A percentile compares a stretch with the other conserved stretches of the same genome.
Evolutionary conservation across 2,797 vertebrate species (phyloP).

Genomic region (Spinus pinus): DNA sequence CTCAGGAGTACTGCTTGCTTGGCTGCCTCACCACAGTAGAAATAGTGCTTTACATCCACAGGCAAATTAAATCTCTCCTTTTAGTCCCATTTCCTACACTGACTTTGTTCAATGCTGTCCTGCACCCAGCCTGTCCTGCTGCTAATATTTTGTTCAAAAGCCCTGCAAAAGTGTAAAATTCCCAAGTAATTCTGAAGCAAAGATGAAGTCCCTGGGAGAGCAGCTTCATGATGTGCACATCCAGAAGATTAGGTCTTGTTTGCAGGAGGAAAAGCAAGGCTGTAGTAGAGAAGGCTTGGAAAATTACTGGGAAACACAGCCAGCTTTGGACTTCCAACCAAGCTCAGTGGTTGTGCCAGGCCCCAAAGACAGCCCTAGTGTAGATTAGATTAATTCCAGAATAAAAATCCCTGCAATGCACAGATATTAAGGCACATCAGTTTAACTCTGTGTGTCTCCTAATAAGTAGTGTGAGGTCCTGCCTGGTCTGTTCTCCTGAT

Average conservation of each 20-base stretch:
- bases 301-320: not conserved
- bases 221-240: accelerated
- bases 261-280: not conserved
- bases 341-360: not conserved
- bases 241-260: not conserved
- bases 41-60: not conserved
- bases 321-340: not conserved
- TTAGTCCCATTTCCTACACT: not conserved
- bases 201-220: not conserved
- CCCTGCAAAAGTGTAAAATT: not conserved
- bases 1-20: not conserved
- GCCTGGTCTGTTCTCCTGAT: not conserved
- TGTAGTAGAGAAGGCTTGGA: not conserved
- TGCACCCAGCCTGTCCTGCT: not conserved
- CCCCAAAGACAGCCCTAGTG: not conserved
- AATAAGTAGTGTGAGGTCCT: not conserved
- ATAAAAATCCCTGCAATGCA: not conserved
- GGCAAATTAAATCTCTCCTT: not conserved
- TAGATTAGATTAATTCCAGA: not conserved
- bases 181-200: not conserved
- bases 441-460: not conserved
- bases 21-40: not conserved
- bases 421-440: not conserved
- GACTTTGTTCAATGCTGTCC: not conserved
- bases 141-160: not conserved